These are phyloP conservation scores for Sebastes vulpes DNA, from an alignment of 2,797 vertebrate genomes.

Conservation along the genomic window DNA sequence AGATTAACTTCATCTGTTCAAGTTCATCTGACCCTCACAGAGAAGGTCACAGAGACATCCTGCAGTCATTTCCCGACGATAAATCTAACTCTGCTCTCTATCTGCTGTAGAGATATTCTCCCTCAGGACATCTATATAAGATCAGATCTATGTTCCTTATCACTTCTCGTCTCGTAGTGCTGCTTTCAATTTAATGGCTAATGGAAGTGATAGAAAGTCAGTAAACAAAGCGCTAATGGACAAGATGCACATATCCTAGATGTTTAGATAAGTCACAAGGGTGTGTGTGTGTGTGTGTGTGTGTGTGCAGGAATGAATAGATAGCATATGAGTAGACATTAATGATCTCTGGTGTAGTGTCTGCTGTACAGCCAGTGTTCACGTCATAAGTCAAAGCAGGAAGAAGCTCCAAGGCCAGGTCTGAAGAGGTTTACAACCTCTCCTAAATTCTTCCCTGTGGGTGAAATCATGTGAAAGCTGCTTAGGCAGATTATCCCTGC, in stretches of 20 bases:
- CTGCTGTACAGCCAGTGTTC: constrained; percentile 38
- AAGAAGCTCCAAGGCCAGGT: constrained; percentile 69
- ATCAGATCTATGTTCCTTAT: constrained; percentile 46
- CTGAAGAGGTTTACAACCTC: constrained; percentile 80
- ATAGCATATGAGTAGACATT: neutral
- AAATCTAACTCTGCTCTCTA: constrained; percentile 24
- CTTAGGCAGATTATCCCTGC: constrained; percentile 86
- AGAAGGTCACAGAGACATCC: constrained; percentile 62
- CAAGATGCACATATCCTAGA: neutral
- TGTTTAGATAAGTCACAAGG: neutral
- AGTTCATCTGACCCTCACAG: constrained; percentile 27
- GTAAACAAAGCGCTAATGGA: constrained; percentile 18
- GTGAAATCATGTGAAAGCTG: constrained; percentile 85
- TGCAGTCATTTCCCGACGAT: constrained; percentile 34
- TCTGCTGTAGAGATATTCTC: constrained; percentile 11
- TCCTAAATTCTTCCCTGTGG: constrained; percentile 78
- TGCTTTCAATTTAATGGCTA: constrained; percentile 44
- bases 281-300: neutral
- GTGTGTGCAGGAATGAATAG: neutral
- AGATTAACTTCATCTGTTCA: constrained; percentile 62
- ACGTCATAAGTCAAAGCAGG: constrained; percentile 67
- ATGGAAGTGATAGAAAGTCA: constrained; percentile 17
- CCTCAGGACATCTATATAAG: constrained; percentile 15
- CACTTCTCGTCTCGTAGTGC: constrained; percentile 6
- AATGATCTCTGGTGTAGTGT: constrained; percentile 42